phyloP scores from a whole-genome alignment of 1,140 invertebrate genomes.

The Drosophila carrolli region DNA sequence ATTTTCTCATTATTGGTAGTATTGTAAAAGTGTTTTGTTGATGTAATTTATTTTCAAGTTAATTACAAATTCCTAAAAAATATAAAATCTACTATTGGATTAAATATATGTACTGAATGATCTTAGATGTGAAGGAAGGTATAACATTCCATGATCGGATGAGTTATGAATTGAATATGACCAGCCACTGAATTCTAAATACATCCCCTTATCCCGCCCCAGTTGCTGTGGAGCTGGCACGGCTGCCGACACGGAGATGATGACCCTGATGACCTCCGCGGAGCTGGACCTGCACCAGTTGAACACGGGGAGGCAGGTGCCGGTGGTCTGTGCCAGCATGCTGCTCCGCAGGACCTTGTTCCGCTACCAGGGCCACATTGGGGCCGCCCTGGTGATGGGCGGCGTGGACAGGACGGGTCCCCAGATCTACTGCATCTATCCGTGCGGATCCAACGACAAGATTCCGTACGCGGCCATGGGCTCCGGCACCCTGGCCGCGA shows the following conservation, averaged over 20 bases:
- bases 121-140: no score
- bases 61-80: no score
- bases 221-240: slow-evolving; percentile 98
- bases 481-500: slow-evolving; percentile 98
- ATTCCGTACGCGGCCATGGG: slow-evolving; percentile 97
- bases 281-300: slow-evolving; percentile 96
- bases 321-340: slow-evolving; percentile 94
- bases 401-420: slow-evolving; percentile 93
- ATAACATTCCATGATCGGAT: no score
- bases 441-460: slow-evolving; percentile 97
- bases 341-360: slow-evolving; percentile 97
- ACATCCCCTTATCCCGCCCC: no score
- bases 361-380: slow-evolving; percentile 96
- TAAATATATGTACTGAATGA: no score
- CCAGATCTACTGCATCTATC: slow-evolving; percentile 95
- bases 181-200: no score
- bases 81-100: no score
- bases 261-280: slow-evolving; percentile 93
- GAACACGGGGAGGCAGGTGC: slow-evolving; percentile 94
- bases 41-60: no score
- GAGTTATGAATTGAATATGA: no score
- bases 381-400: slow-evolving; percentile 97
- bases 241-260: slow-evolving; percentile 97
- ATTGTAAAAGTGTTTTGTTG: no score
- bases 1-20: no score